Percentiles rank a stretch among this genome's conserved stretches.
Conservation (phyloP, 1,140 invertebrate genomes). For the honey bee (Apis mellifera) region DNA sequence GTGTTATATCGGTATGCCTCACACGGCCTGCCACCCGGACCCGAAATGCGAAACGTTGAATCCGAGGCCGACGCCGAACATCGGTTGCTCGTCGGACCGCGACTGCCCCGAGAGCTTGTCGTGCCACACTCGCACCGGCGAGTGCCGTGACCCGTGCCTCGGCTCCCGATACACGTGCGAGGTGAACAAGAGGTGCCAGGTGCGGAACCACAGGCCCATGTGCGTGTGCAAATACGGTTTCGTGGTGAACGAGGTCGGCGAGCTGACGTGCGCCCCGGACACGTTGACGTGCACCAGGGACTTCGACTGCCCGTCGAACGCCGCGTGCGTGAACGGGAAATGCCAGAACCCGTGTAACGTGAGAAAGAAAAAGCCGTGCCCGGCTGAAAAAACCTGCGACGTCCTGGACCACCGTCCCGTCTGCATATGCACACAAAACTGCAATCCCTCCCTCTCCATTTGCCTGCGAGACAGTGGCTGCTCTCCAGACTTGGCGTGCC, state of each 20-base stretch:
- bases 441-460: slow-evolving; percentile 91
- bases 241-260: slow-evolving; percentile 91
- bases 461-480: slow-evolving; percentile 94
- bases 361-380: slow-evolving; percentile 83
- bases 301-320: slow-evolving; percentile 92
- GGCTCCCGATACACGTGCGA: slow-evolving; percentile 85
- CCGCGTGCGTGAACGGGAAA: slow-evolving; percentile 89
- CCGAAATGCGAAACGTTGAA: slow-evolving; percentile 85
- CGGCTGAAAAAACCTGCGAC: slow-evolving; percentile 90
- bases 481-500: slow-evolving; percentile 90
- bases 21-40: slow-evolving; percentile 88
- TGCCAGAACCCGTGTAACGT: slow-evolving; percentile 93
- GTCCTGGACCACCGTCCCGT: slow-evolving; percentile 92
- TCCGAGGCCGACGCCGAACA: slow-evolving; percentile 79
- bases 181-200: slow-evolving; percentile 92
- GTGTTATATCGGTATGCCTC: slow-evolving; percentile 91
- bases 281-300: slow-evolving; percentile 89
- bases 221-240: slow-evolving; percentile 95
- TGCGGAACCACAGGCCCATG: slow-evolving; percentile 90
- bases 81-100: slow-evolving; percentile 84
- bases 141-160: slow-evolving; percentile 91
- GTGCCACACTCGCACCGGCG: slow-evolving; percentile 85
- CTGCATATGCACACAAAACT: slow-evolving; percentile 93
- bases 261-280: slow-evolving; percentile 91
- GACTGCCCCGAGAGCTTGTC: slow-evolving; percentile 90